Evolutionary conservation across 2,797 vertebrate species (phyloP), one percentile per base, ranked within the genome.

Genomic region (Rhinichthys osculus): DNA sequence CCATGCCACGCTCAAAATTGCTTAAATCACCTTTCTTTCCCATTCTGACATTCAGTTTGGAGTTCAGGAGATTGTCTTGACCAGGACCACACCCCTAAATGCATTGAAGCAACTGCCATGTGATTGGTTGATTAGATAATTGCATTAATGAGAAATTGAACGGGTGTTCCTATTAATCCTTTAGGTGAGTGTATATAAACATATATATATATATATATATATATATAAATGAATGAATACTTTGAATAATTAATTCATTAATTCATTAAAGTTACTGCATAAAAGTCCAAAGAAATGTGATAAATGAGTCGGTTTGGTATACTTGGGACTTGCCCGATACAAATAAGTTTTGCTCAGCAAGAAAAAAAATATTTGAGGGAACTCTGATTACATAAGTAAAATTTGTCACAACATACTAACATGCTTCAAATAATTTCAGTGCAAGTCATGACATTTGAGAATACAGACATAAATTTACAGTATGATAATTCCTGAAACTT

Each of bases 361-460:
- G 40, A 72, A 72, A 6, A 44, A 44, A 44, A 35, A 27, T 16
- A 16, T 17, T 27, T 7, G 13, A 42, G 14, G 6, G 40, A 42
- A 44, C 40, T 14, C 23, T 70, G 67, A 23, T 40, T 40, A 40
- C 67, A 70, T 6, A 13, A 59, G 21, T 17, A 7, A 30, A 33
- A 11, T 47, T 33, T 33, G 27, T 19, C 30, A 69, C n/a, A 52
- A 50, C 62, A 52, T 69, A 50, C 19, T 52, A 42, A 30, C 52
- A 50, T 50, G 72, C 16, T 74, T 74, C 8, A 74, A 30, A 73
- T 73, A 50, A 50, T 50, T 73, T 50, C 44, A 50, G 71, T 47
- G 27, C 44, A 42, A 52, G 16, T 52, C 27, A 52, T 35, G 17
- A 35, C 17, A 33, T 74, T 47, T 52, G 17, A 52, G 2, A 47